phyloP scores from a whole-genome alignment of 1,140 invertebrate species.

The Theocolax elegans region DNA sequence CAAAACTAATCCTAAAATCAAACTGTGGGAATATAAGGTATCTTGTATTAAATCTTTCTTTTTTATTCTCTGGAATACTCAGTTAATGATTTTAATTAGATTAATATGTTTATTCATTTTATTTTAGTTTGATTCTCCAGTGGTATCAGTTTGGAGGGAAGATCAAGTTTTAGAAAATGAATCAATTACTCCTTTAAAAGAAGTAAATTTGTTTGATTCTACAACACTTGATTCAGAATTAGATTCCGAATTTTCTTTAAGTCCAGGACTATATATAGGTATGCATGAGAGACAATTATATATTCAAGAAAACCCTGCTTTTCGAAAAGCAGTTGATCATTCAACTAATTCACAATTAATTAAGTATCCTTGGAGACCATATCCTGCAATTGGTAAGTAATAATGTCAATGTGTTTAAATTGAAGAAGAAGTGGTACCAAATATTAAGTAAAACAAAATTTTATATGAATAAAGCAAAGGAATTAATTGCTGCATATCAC shows the following conservation, averaged over 20 bases:
- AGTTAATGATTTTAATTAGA: neutral
- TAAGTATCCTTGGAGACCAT: slow-evolving; percentile 78
- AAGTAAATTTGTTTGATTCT: slow-evolving; percentile 81
- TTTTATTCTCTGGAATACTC: neutral
- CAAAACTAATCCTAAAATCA: slow-evolving; percentile 67
- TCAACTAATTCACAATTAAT: slow-evolving; percentile 40
- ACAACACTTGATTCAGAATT: slow-evolving; percentile 65
- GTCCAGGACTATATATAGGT: slow-evolving; percentile 84
- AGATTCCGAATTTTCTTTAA: slow-evolving; percentile 57
- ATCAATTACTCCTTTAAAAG: slow-evolving; percentile 68
- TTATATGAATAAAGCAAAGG: too few species aligned
- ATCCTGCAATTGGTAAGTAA: slow-evolving; percentile 67
- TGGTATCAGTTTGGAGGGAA: slow-evolving; percentile 86
- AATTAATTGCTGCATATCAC: too few species aligned
- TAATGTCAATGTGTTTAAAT: neutral
- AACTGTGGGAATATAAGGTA: slow-evolving; percentile 81
- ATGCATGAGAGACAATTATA: slow-evolving; percentile 87
- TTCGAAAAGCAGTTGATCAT: slow-evolving; percentile 57
- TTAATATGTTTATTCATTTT: slow-evolving; percentile 31
- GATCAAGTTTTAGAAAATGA: slow-evolving; percentile 53
- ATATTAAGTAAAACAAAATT: neutral
- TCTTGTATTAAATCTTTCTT: slow-evolving; percentile 30
- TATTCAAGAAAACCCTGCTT: slow-evolving; percentile 76
- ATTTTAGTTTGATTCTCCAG: slow-evolving; percentile 81
- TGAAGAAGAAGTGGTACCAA: slow-evolving; percentile 12